Evolutionary conservation across 2,888 invertebrate genomes (phyloP), one percentile per base, ranked within the genome.

Genomic region (Tenthredo mesomela): DNA sequence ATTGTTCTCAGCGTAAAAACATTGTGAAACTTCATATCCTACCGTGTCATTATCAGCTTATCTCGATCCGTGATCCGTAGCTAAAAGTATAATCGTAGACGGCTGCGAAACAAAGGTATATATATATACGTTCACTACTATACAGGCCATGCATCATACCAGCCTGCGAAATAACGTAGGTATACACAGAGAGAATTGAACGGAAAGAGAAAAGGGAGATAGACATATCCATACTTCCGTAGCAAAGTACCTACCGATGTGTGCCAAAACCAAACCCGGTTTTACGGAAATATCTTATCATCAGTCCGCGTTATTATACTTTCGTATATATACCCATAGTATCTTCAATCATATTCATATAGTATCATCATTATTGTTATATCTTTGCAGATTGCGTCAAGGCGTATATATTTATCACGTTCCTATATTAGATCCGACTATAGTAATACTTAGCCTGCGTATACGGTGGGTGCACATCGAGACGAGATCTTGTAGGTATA

Each of bases 21-120:
- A 33, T 67, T 67, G 33, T 18, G 33, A 67, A 18, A 67, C 67
- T 18, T n/a, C n/a, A n/a, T n/a, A n/a, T n/a, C 33, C 15, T 12
- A n/a, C n/a, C n/a, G n/a, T n/a, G 67, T 67, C 3, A 67, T 67
- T 67, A 67, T 67, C 67, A 33, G 33, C 67, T 18, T 33, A 67
- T 67, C 67, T 67, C 67, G 33, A 67, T 67, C 33, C 67, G 6
- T 5, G 33, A 67, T 67, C 67, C 18, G 21, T 25, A 21, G 61
- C 25, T 61, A 4, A 61, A 61, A 25, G 61, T 61, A 61, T 61
- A 25, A 61, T 61, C 25, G 61, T 61, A 61, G 21, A 61, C 25
- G 61, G 10, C 12, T 25, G 12, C 61, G 25, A 10, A 61, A 25
- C 25, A 61, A 61, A 61, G 10, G 61, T 7, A 61, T 3, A 2